These are phyloP conservation scores for Apus apus DNA, from an alignment of 2,113 vertebrate species.

Conservation along the genomic window DNA sequence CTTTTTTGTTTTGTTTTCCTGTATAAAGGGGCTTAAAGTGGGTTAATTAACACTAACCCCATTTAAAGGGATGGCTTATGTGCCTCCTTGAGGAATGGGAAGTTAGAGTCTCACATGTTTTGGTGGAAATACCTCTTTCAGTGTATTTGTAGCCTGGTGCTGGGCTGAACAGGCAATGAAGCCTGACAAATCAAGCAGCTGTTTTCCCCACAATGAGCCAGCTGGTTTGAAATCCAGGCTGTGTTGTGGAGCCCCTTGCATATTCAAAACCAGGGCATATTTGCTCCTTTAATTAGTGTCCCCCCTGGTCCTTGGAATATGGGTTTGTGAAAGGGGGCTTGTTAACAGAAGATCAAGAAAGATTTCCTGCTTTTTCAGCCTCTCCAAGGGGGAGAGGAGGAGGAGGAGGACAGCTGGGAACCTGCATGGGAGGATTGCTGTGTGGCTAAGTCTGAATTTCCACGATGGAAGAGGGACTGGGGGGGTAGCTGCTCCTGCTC, in stretches of 20 bases:
- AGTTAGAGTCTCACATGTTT: not conserved
- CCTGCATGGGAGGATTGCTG: accelerated
- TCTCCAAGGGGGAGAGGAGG: not conserved
- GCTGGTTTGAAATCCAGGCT: slow-evolving; percentile 46
- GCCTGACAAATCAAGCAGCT: slow-evolving; percentile 57
- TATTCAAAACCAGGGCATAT: slow-evolving; percentile 14
- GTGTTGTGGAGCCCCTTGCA: not conserved
- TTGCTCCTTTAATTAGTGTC: slow-evolving; percentile 42
- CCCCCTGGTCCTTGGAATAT: not conserved
- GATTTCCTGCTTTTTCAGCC: not conserved
- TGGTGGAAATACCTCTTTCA: not conserved
- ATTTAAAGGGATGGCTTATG: slow-evolving; percentile 6
- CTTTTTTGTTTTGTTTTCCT: not conserved
- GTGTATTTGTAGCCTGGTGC: not conserved
- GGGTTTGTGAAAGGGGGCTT: not conserved
- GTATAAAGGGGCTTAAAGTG: not conserved
- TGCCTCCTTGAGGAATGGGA: not conserved
- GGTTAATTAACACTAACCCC: slow-evolving; percentile 48
- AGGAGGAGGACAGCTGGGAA: not conserved
- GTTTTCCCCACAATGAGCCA: slow-evolving; percentile 48
- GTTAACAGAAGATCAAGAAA: not conserved
- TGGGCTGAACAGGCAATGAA: not conserved
- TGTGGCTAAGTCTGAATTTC: not conserved
- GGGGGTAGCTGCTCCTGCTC: not conserved
- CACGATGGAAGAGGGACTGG: accelerated